Base-by-base conservation (phyloP, 2,888 invertebrate genomes). In the Epinotia nisella region DNA sequence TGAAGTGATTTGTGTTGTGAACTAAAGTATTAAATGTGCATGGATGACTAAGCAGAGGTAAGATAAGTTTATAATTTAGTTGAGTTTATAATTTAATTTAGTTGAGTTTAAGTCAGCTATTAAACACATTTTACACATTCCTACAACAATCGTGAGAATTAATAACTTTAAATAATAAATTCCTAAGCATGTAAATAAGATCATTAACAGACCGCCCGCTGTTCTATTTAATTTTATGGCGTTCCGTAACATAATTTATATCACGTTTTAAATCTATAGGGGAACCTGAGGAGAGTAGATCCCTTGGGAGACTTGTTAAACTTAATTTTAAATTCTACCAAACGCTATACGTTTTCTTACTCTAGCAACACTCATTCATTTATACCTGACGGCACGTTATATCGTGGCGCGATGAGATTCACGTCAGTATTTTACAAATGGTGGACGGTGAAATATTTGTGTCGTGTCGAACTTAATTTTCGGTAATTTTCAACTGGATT, bases 101-200 rank as follows among this genome's bases (percentile, higher is more conserved):
- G 10, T 35, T 60, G 7, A 39, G 19, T 41, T n/a, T 61, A n/a
- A n/a, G n/a, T n/a, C n/a, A 68, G 7, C 13, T 51, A 60, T 21
- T 77, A 75, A 76, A 69, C 64, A 75, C 66, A 78, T 78, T 76
- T 53, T 75, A 9, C 1, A 35, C 29, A 29, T 29, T 29, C n/a
- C 29, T 81, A 81, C 81, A 81, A 82, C 81, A 75, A 80, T 80
- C 78, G 81, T 83, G 83, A 80, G 81, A 84, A 83, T 78, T 10
- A 61, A 77, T 75, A 81, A 79, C 74, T 53, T 49, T 49, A 19
- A 64, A 64, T 49, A 64, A 53, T 21, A 69, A 74, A 21, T 66
- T 35, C 15, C 21, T 24, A 24, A 39, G 76, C 82, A 85, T 85
- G 83, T 79, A 84, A 86, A 87, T 81, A 71, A 76, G 80, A 78